Conservation (phyloP, 2,797 vertebrate species). For the Amblyopsis hoosieri region DNA sequence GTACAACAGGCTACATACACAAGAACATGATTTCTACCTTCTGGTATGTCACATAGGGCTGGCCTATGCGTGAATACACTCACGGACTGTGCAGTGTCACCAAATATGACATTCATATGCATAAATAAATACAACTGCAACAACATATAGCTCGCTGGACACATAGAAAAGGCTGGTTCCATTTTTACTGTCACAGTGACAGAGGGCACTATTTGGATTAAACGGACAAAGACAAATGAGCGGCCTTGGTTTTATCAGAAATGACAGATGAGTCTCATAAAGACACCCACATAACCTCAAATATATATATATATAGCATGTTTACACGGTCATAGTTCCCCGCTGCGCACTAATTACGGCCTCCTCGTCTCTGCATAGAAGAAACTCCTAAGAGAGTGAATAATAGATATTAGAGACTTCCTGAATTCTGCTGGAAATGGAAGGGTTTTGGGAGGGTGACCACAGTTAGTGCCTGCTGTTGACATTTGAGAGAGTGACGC, state of each 20-base stretch:
- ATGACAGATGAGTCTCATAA: background rate
- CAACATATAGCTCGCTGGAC: background rate
- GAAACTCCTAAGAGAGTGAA: too few relatives aligned
- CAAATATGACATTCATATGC: background rate
- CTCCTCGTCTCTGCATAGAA: too few relatives aligned
- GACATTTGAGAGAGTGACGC: constrained; percentile 74
- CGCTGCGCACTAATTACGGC: too few relatives aligned
- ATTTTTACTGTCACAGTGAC: background rate
- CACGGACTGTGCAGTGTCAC: background rate
- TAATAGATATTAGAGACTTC: constrained; percentile 29
- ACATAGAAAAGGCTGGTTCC: background rate
- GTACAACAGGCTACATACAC: constrained; percentile 12
- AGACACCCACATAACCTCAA: background rate
- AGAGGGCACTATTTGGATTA: background rate
- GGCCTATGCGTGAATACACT: background rate
- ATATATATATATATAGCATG: background rate
- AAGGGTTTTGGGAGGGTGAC: constrained; percentile 49
- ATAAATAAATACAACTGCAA: background rate
- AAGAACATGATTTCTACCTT: constrained; percentile 1
- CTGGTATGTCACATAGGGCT: background rate
- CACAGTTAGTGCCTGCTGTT: constrained; percentile 62
- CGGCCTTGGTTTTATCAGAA: background rate
- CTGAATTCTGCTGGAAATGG: constrained; percentile 56
- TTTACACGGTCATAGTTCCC: background rate
- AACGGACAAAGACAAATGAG: background rate